phyloP scores from a whole-genome alignment of 2,797 vertebrate species.

The Centropyge bicolor region DNA sequence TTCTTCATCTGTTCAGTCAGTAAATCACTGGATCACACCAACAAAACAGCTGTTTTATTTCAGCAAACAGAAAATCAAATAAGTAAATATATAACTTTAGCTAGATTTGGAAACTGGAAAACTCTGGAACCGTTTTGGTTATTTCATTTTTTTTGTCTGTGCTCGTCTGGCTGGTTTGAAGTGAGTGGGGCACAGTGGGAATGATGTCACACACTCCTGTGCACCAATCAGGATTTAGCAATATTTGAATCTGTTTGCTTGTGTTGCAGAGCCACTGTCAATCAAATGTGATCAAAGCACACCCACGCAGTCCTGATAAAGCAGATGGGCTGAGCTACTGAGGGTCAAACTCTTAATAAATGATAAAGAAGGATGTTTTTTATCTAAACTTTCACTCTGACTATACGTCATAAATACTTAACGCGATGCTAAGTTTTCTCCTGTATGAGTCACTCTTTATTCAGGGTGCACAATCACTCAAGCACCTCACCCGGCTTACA shows the following conservation, averaged over 20 bases:
- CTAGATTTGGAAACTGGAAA: too few relatives aligned
- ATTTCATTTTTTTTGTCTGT: neutral
- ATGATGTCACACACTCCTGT: neutral
- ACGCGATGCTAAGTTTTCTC: neutral
- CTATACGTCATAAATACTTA: neutral
- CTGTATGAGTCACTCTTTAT: neutral
- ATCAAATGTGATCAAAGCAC: conserved; percentile 9
- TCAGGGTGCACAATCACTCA: neutral
- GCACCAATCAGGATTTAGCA: conserved; percentile 19
- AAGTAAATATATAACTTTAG: neutral
- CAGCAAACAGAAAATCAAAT: neutral
- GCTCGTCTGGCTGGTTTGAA: neutral
- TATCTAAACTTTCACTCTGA: neutral
- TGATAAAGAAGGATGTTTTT: neutral
- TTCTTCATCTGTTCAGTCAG: conserved; percentile 2
- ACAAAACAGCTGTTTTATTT: neutral
- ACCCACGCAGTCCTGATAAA: neutral
- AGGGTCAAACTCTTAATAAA: neutral
- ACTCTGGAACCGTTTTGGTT: too few relatives aligned
- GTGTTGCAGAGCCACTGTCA: neutral
- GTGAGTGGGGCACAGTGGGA: neutral
- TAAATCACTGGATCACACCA: neutral
- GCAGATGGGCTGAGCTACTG: neutral
- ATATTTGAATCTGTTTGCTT: conserved; percentile 2
- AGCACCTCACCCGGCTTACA: neutral